These are phyloP conservation scores for Gobio gobio DNA, from an alignment of 2,113 vertebrate species.

Conservation along the genomic window DNA sequence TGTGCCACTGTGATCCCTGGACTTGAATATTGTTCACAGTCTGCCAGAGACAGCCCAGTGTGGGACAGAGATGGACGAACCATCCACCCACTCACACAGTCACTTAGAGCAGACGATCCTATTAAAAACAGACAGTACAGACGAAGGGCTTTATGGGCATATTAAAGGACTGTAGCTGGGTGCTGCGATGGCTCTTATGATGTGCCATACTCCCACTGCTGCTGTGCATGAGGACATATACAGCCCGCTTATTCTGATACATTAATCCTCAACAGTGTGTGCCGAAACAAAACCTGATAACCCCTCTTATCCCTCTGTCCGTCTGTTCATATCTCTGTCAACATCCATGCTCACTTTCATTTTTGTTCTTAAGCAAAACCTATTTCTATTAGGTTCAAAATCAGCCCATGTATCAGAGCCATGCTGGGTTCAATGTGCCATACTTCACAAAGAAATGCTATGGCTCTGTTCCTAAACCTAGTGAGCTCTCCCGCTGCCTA, in stretches of 20 bases:
- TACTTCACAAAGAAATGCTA: background rate
- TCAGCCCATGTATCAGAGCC: background rate
- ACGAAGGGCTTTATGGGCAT: background rate
- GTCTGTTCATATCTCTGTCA: slow-evolving; percentile 9
- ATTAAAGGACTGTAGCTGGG: slow-evolving; percentile 15
- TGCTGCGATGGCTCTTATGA: slow-evolving; percentile 10
- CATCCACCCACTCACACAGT: slow-evolving; percentile 18
- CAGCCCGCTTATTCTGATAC: background rate
- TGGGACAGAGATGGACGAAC: slow-evolving; percentile 43
- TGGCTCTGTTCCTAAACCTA: background rate
- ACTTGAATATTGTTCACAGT: slow-evolving; percentile 38
- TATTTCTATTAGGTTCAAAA: slow-evolving; percentile 1
- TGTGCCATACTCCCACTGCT: background rate
- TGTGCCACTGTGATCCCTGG: slow-evolving; percentile 37
- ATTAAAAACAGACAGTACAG: slow-evolving; percentile 23
- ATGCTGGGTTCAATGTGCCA: background rate
- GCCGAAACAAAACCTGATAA: slow-evolving; percentile 22
- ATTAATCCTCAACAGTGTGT: slow-evolving; percentile 30
- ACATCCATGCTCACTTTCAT: background rate
- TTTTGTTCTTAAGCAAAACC: background rate
- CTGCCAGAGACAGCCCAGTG: slow-evolving; percentile 38
- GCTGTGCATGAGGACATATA: background rate
- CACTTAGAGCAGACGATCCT: slow-evolving; percentile 28
- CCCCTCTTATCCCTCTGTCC: background rate
- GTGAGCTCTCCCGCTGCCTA: background rate